Conservation (phyloP, 2,888 invertebrate genomes). For the Luffia ferchaultella region DNA sequence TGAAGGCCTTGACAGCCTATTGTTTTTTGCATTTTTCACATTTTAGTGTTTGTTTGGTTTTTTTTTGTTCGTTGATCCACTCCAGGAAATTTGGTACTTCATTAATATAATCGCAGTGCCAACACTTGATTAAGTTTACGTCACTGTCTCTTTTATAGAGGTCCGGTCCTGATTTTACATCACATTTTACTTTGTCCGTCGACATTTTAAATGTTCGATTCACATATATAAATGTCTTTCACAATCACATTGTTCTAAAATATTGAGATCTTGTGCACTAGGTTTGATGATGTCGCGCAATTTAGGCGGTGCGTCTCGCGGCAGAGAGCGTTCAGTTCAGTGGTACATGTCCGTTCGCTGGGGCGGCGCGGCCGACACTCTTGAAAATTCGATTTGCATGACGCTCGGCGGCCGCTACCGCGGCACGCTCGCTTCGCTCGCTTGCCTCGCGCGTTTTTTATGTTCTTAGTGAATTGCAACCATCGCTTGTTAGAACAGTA, state of each 20-base stretch:
- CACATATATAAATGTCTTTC: background rate
- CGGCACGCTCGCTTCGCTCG: too few species aligned
- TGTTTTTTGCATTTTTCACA: background rate
- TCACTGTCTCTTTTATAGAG: background rate
- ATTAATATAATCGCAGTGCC: background rate
- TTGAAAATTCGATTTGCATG: conserved; percentile 23
- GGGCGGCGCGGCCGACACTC: background rate
- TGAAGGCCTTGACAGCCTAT: background rate
- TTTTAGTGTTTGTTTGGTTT: background rate
- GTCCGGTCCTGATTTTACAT: background rate
- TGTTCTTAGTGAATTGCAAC: too few species aligned
- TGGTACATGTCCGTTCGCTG: background rate
- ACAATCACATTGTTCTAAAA: background rate
- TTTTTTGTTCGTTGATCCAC: background rate
- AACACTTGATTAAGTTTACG: background rate
- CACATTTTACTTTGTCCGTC: background rate
- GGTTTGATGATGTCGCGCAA: background rate
- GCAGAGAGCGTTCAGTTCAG: background rate
- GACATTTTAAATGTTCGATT: background rate
- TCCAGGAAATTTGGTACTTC: background rate
- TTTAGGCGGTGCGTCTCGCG: background rate
- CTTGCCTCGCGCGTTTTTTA: too few species aligned
- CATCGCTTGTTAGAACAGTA: too few species aligned
- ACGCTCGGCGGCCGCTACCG: too few species aligned
- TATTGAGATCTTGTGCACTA: background rate